Base-by-base conservation (phyloP, 2,797 vertebrate genomes). In the Protosalanx chinensis region DNA sequence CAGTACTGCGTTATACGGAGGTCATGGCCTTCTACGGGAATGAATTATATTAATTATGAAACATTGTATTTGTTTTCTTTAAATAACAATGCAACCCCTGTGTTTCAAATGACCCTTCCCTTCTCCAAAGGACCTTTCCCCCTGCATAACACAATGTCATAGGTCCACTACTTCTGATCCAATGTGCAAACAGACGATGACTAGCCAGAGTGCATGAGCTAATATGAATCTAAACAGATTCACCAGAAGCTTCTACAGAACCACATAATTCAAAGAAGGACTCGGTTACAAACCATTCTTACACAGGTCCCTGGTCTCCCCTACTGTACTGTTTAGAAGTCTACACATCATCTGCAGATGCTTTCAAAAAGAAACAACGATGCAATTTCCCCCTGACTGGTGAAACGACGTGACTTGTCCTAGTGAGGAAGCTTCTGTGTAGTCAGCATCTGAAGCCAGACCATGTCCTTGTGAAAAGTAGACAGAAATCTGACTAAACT, bases 391-490 rank as follows among this genome's bases (percentile, higher is more conserved):
- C 46, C 46, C 20, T 27, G 6, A 80, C 51, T 56, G 51, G 51
- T 56, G 51, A 85, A 82, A 85, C 72, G 85, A 82, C 81, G 84
- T 82, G 85, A 79, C 76, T 75, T 85, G 82, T 86, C 87, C 85
- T 88, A 87, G 84, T 56, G 72, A 41, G 57, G 51, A 59, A 10
- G 5, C 80, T 81, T 77, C 73, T 88, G 82, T 80, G 87, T 86
- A 87, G 86, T 84, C 71, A 87, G 87, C 85, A 82, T 90, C 83
- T 82, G 81, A 85, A 85, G 83, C 80, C 82, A 83, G 85, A 87
- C 87, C 82, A 87, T 86, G 89, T 91, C 82, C 71, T 87, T 92
- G 91, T 92, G 88, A 92, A 88, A 88, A 83, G 88, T 87, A 88
- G 87, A 86, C 89, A 87, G 84, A 88, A 83, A 91, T 81, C 84